Conservation (phyloP, 1,140 invertebrate genomes). For the Pachypeltis micranthus region DNA sequence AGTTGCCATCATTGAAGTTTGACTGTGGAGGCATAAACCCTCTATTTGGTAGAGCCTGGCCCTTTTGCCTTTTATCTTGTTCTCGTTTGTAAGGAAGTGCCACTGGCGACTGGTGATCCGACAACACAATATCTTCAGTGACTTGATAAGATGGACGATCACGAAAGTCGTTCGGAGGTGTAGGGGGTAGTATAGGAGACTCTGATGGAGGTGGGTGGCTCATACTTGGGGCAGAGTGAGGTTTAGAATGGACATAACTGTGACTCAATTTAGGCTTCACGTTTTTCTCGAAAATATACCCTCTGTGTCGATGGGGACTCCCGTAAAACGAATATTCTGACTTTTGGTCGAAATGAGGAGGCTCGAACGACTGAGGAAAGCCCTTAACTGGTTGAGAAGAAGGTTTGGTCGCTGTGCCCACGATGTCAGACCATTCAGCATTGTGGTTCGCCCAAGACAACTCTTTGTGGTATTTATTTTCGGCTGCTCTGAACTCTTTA, state of each 20-base stretch:
- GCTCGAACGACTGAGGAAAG: background rate
- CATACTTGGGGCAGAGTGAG: background rate
- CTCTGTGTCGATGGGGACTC: no score
- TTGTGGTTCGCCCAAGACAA: background rate
- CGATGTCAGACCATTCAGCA: background rate
- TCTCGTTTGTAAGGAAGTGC: no score
- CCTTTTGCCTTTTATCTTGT: no score
- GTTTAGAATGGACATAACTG: background rate
- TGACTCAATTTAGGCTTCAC: background rate
- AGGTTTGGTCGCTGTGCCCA: background rate
- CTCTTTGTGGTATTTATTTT: background rate
- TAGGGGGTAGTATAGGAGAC: no score
- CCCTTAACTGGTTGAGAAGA: background rate
- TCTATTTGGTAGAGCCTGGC: no score
- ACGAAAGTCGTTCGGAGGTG: no score
- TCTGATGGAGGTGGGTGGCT: no score
- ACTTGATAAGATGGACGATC: no score
- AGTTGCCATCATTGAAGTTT: no score
- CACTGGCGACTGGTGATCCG: no score
- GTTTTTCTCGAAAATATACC: background rate
- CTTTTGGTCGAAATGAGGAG: background rate
- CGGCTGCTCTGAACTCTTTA: background rate
- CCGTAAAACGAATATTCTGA: background rate
- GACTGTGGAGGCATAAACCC: no score
- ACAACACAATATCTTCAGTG: no score